Conservation (phyloP, 2,113 vertebrate species). For the Oriolus oriolus region DNA sequence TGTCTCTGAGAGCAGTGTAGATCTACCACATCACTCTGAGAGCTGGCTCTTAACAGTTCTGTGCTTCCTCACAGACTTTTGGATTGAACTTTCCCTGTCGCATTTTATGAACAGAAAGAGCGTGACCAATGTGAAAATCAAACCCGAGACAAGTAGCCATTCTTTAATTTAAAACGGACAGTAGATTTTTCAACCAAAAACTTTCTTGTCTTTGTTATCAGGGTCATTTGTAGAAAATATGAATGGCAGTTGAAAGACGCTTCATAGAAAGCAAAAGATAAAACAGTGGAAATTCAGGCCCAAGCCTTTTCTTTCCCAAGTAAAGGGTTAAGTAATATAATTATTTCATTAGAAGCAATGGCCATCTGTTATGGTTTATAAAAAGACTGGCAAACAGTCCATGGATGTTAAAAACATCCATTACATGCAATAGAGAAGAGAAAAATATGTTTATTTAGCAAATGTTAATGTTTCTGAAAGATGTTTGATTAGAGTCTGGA, state of each 20-base stretch:
- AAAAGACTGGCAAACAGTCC: neutral
- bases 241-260: neutral
- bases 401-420: neutral
- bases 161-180: neutral
- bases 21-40: neutral
- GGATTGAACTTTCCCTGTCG: neutral
- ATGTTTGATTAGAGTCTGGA: neutral
- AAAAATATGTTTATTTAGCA: conserved; percentile 7
- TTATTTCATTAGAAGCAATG: neutral
- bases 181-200: neutral
- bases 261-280: neutral
- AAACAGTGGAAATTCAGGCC: neutral
- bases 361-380: neutral
- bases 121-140: neutral
- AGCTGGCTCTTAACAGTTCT: neutral
- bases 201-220: neutral
- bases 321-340: neutral
- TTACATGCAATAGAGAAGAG: neutral
- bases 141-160: neutral
- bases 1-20: neutral
- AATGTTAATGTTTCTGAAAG: conserved; percentile 24
- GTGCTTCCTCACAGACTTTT: neutral
- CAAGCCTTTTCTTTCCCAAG: neutral
- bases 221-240: neutral
- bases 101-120: neutral